Evolutionary conservation across 2,113 vertebrate genomes (phyloP).

Genomic region (Megalops atlanticus): DNA sequence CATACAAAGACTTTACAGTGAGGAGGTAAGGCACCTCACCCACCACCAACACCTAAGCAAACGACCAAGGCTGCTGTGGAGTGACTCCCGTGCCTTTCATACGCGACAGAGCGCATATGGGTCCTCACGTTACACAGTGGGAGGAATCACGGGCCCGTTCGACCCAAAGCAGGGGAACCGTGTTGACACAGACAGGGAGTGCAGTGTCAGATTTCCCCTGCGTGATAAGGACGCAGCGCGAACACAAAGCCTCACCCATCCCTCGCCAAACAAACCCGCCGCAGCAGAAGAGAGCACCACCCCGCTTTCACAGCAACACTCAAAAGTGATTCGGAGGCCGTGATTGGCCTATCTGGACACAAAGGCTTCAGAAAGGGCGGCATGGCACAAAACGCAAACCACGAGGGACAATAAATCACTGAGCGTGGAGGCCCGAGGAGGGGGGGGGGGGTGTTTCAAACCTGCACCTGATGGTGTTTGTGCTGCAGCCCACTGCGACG

Average conservation of each 20-base stretch:
- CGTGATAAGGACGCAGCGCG: neutral
- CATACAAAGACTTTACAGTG: neutral
- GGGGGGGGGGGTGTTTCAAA: neutral
- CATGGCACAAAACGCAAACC: neutral
- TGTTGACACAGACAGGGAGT: neutral
- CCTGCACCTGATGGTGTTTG: neutral
- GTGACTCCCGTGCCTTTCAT: neutral
- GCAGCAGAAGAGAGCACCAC: neutral
- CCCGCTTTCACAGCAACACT: neutral
- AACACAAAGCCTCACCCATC: neutral
- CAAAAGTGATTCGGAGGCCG: slow-evolving; percentile 20
- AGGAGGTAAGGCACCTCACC: neutral
- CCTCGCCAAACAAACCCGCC: neutral
- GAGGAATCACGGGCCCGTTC: neutral
- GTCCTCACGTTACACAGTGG: neutral
- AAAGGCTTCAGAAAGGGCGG: slow-evolving; percentile 12
- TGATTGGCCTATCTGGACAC: neutral
- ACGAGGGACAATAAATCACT: neutral
- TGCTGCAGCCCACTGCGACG: neutral
- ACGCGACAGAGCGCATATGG: neutral
- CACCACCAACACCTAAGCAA: neutral
- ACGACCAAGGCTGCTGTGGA: neutral
- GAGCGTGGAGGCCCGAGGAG: neutral
- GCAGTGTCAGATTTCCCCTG: slow-evolving; percentile 6
- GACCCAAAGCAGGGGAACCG: neutral